Percentiles rank a stretch among this genome's conserved stretches.
Conservation (phyloP, 2,888 invertebrate genomes). For the Hipparchia semele region DNA sequence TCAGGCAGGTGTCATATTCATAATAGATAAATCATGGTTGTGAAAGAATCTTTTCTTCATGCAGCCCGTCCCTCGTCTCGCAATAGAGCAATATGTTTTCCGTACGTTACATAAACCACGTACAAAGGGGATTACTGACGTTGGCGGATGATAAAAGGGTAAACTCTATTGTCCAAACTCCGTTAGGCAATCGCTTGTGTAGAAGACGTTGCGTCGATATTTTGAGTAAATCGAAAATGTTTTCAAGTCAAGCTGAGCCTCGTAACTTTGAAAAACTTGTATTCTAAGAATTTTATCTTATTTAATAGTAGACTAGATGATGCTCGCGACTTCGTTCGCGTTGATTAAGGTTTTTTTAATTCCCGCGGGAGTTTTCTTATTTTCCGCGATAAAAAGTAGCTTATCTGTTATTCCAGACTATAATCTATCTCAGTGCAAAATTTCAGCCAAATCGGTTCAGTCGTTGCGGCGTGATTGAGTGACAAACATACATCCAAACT, state of each 20-base stretch:
- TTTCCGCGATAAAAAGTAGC: too few relatives aligned
- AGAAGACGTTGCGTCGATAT: neutral
- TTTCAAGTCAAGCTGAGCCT: neutral
- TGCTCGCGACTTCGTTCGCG: too few relatives aligned
- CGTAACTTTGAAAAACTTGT: neutral
- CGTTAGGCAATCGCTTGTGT: neutral
- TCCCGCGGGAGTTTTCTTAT: too few relatives aligned
- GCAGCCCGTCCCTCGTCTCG: neutral
- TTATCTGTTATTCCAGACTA: too few relatives aligned
- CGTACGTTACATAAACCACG: slow-evolving; percentile 58
- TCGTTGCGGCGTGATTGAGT: too few relatives aligned
- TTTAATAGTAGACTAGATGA: neutral
- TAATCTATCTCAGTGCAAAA: too few relatives aligned
- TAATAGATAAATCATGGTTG: neutral
- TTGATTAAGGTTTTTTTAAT: too few relatives aligned
- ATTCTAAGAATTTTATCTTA: neutral
- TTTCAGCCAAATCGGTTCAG: too few relatives aligned
- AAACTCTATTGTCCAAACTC: slow-evolving; percentile 1
- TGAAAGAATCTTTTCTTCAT: neutral
- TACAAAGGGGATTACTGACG: slow-evolving; percentile 65
- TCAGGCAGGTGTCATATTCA: too few relatives aligned
- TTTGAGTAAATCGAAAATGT: neutral
- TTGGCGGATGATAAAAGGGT: slow-evolving; percentile 44
- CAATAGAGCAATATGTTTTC: slow-evolving; percentile 33
- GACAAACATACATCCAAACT: too few relatives aligned